Evolutionary conservation across 2,888 invertebrate species (phyloP).

Genomic region (Caenorhabditis auriculariae): DNA sequence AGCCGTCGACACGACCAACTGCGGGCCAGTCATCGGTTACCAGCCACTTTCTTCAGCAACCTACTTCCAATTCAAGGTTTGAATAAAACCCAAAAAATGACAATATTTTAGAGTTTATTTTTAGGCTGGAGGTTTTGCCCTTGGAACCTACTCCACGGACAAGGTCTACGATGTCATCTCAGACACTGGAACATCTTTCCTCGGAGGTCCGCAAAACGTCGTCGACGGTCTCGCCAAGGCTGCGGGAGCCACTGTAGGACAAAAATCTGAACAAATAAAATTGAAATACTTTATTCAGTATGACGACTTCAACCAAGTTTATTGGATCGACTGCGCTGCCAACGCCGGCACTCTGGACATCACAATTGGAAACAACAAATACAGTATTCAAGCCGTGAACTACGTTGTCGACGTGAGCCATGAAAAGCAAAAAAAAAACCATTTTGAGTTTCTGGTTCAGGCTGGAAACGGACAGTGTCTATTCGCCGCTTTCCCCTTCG

Average conservation of each 20-base stretch:
- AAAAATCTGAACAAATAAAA: too few relatives aligned
- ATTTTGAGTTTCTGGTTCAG: too few relatives aligned
- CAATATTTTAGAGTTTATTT: too few relatives aligned
- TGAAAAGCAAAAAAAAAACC: too few relatives aligned
- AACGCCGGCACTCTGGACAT: constrained; percentile 17
- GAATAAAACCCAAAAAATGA: too few relatives aligned
- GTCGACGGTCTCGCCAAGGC: constrained; percentile 9
- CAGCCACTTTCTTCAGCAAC: constrained; percentile 40
- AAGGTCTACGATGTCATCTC: constrained; percentile 11
- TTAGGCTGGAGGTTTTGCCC: constrained; percentile 1
- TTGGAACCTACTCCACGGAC: background rate
- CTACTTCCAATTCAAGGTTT: constrained; percentile 39
- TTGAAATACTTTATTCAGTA: too few relatives aligned
- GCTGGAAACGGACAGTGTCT: too few relatives aligned
- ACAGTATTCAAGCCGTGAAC: constrained; percentile 25
- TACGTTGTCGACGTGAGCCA: constrained; percentile 13
- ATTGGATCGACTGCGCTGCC: constrained; percentile 26
- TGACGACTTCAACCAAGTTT: too few relatives aligned
- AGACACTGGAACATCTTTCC: constrained; percentile 16
- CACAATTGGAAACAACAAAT: constrained; percentile 20
- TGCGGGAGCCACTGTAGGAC: constrained; percentile 12
- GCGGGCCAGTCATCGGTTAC: constrained; percentile 32
- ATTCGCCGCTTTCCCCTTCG: constrained; percentile 43
- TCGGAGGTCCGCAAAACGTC: constrained; percentile 4
- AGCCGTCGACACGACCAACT: constrained; percentile 39